phyloP scores from a whole-genome alignment of 1,140 invertebrate genomes.

The Scaptomyza pallida region DNA sequence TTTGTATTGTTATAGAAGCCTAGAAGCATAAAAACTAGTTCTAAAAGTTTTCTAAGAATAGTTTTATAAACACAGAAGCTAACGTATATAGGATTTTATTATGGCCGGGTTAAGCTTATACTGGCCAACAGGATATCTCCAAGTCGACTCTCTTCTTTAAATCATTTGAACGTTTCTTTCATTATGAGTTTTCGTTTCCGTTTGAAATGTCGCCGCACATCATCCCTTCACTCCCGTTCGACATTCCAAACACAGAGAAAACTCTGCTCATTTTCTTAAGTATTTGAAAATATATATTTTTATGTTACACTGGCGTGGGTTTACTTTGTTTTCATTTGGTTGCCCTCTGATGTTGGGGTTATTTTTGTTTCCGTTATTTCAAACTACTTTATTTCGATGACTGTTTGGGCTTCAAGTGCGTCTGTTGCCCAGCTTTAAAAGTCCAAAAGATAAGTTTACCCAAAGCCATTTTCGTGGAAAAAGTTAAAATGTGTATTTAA shows the following conservation, averaged over 20 bases:
- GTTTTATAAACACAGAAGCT: too few relatives aligned
- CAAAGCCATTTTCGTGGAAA: too few relatives aligned
- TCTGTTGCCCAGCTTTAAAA: slow-evolving; percentile 33
- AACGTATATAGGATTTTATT: slow-evolving; percentile 13
- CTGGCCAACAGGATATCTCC: too few relatives aligned
- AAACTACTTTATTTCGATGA: slow-evolving; percentile 75
- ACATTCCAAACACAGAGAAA: slow-evolving; percentile 25
- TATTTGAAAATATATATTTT: slow-evolving; percentile 69
- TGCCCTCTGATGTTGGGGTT: background rate
- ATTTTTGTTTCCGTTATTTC: slow-evolving; percentile 29
- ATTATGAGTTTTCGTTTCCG: background rate
- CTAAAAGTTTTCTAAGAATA: too few relatives aligned
- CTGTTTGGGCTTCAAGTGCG: slow-evolving; percentile 64
- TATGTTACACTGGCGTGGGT: slow-evolving; percentile 56
- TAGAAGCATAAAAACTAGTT: too few relatives aligned
- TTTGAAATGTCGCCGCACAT: background rate
- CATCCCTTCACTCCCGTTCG: background rate
- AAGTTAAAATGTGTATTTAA: slow-evolving; percentile 7
- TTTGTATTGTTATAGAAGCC: too few relatives aligned
- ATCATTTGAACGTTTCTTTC: background rate
- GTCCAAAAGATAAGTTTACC: background rate
- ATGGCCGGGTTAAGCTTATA: background rate
- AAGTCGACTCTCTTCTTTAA: too few relatives aligned
- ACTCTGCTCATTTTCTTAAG: slow-evolving; percentile 65
- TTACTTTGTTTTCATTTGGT: slow-evolving; percentile 42